A percentile compares a stretch with the other conserved stretches of the same genome.
Evolutionary conservation across 2,113 vertebrate genomes (phyloP).

Genomic region (Plestiodon gilberti): DNA sequence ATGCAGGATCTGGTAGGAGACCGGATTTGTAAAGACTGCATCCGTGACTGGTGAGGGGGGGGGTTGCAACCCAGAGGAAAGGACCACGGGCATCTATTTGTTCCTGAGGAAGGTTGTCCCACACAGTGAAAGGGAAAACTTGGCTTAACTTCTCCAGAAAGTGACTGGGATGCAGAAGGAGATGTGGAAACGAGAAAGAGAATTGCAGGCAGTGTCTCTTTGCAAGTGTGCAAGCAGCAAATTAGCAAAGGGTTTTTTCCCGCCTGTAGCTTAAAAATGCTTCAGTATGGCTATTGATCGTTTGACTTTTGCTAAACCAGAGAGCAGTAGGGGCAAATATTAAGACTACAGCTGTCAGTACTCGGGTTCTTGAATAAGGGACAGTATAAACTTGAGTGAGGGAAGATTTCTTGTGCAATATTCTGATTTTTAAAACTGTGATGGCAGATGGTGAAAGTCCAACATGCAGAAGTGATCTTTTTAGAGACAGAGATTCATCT

Average conservation of each 20-base stretch:
- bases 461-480: conserved; percentile 21
- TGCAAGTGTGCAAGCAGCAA: accelerated
- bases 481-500: neutral
- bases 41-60: neutral
- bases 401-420: neutral
- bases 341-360: accelerated
- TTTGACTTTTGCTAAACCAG: accelerated
- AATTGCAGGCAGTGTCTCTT: neutral
- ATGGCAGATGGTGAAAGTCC: accelerated
- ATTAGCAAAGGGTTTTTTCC: accelerated
- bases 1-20: neutral
- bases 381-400: neutral
- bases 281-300: accelerated
- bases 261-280: accelerated
- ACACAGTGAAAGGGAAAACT: conserved; percentile 55
- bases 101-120: conserved; percentile 1
- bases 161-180: conserved; percentile 21
- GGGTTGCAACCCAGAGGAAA: neutral
- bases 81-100: accelerated
- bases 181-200: accelerated
- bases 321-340: accelerated
- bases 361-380: neutral
- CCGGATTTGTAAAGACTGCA: neutral
- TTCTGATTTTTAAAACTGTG: neutral
- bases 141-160: conserved; percentile 72